Conservation (phyloP, 2,888 invertebrate genomes). For the Parasteatoda lunata region DNA sequence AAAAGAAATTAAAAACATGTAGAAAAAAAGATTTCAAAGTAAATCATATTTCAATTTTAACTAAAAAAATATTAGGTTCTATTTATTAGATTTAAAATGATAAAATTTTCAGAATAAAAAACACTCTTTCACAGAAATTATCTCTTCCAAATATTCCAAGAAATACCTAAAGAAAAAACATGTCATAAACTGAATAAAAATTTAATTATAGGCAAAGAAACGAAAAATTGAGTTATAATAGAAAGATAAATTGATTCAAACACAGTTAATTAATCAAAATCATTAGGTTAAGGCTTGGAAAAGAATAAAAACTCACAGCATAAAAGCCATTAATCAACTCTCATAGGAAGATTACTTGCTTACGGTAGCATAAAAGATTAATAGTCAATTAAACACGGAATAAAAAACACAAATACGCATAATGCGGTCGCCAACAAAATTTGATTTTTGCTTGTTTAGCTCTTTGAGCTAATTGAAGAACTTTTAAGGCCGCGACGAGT, state of each 20-base stretch:
- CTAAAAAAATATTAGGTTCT: too few relatives aligned
- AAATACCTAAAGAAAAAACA: too few relatives aligned
- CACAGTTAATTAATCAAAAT: background rate
- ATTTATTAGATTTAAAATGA: too few relatives aligned
- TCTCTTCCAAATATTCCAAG: too few relatives aligned
- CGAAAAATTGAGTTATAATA: too few relatives aligned
- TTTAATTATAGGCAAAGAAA: too few relatives aligned
- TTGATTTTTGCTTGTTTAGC: slow-evolving; percentile 5
- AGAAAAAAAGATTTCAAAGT: too few relatives aligned
- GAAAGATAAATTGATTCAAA: background rate
- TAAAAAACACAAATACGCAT: background rate
- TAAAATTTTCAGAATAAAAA: too few relatives aligned
- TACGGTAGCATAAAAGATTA: slow-evolving; percentile 24
- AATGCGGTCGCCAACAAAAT: slow-evolving; percentile 5
- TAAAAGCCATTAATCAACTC: background rate
- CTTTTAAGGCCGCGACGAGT: background rate
- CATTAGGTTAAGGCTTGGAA: background rate
- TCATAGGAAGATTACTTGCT: slow-evolving; percentile 5
- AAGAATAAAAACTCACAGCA: background rate
- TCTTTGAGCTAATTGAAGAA: background rate
- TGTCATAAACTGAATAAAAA: too few relatives aligned
- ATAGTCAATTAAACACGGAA: slow-evolving; percentile 21
- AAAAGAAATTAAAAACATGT: too few relatives aligned
- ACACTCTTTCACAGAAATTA: too few relatives aligned
- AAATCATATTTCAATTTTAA: too few relatives aligned